These are phyloP conservation scores for Ochropleura leucogaster DNA, from an alignment of 2,888 invertebrate genomes.

Conservation along the genomic window DNA sequence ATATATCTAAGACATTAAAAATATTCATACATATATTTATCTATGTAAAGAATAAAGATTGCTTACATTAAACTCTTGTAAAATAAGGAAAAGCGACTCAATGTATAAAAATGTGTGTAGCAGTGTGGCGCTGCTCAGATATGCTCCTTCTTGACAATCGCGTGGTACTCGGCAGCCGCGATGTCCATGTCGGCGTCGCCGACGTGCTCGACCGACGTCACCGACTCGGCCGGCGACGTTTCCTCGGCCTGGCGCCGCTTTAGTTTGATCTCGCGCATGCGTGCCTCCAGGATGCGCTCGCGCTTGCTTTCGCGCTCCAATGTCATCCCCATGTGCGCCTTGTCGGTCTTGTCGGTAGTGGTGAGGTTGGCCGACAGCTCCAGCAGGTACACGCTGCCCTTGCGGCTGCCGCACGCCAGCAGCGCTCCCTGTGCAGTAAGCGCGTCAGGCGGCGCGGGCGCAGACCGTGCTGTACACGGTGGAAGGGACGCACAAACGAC, in stretches of 20 bases:
- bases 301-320: constrained; percentile 96
- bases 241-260: constrained; percentile 85
- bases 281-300: constrained; percentile 97
- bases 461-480: too few species aligned
- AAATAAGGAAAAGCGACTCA: background rate
- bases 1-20: background rate
- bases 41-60: background rate
- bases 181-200: constrained; percentile 78
- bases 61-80: background rate
- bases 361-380: background rate
- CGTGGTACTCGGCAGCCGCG: constrained; percentile 51
- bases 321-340: constrained; percentile 88
- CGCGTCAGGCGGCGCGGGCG: background rate
- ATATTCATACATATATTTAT: background rate
- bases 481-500: background rate
- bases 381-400: background rate
- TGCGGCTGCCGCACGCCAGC: background rate
- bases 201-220: constrained; percentile 68
- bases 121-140: background rate
- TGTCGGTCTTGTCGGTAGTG: background rate
- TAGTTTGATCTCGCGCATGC: constrained; percentile 94
- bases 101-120: background rate
- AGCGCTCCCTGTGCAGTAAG: background rate
- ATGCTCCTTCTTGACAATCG: constrained; percentile 72
- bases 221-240: constrained; percentile 62